A percentile compares a stretch with the other conserved stretches of the same genome.
These are phyloP conservation scores for Meriones psammophilus DNA, from an alignment of 2,797 vertebrate species.

Conservation along the genomic window DNA sequence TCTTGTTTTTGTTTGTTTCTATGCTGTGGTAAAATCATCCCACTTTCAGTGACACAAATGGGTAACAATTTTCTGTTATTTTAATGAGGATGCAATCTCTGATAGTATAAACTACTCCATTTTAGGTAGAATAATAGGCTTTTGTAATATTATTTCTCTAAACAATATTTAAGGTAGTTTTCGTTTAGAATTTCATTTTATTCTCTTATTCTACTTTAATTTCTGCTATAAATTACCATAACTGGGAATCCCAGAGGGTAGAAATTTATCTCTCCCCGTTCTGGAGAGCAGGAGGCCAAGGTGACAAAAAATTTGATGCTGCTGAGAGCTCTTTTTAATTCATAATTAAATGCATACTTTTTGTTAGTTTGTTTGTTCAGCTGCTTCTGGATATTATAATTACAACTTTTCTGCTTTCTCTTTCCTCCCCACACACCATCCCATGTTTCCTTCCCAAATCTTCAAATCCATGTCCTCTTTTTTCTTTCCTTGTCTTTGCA, in stretches of 20 bases:
- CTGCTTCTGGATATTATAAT: background rate
- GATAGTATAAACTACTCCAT: background rate
- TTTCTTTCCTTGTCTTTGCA: background rate
- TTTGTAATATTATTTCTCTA: conserved; percentile 9
- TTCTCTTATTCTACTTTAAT: background rate
- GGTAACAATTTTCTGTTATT: background rate
- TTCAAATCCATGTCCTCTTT: background rate
- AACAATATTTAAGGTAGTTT: background rate
- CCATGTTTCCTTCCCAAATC: background rate
- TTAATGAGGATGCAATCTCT: background rate
- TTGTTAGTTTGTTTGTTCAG: background rate
- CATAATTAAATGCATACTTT: background rate
- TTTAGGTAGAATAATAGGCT: background rate
- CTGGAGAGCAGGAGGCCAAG: background rate
- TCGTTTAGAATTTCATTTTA: background rate
- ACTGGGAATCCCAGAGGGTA: background rate
- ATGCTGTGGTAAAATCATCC: background rate
- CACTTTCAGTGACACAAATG: background rate
- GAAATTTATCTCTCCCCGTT: background rate
- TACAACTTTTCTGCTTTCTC: background rate
- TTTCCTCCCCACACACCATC: no score
- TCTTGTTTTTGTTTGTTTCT: background rate
- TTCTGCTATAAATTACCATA: background rate
- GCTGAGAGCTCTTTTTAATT: no score
- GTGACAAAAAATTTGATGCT: background rate